Evolutionary conservation across 2,888 invertebrate genomes (phyloP), one percentile per base, ranked within the genome.

Genomic region (Cactoblastis cactorum): DNA sequence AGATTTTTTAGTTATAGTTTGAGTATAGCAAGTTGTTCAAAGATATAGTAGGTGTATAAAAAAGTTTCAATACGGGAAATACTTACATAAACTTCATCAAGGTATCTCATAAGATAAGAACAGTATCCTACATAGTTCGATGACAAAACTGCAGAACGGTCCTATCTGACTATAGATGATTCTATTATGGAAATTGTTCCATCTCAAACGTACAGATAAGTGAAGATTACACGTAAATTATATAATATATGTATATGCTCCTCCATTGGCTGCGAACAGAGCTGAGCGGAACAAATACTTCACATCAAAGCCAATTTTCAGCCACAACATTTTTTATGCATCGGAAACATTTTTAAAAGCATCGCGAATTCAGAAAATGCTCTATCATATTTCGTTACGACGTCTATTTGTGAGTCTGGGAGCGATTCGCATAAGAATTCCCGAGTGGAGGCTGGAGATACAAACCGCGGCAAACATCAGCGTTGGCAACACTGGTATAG

Each of bases 121-220:
- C 41, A 49, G 67, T 62, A 57, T 61, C 56, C 46, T 63, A 76
- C 74, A 74, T 79, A 81, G 78, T 80, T 79, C 61, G 69, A 74
- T 82, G 82, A 80, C 81, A 82, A 81, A 83, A 83, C 76, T 85
- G 80, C 80, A 79, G 63, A 70, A 63, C 67, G 67, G 74, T 76
- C 73, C 71, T 65, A 67, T 67, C 74, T 69, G 85, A 83, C 79
- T 87, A 80, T 69, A 83, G 74, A 87, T 82, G 67, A 76, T 69
- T 65, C 58, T 77, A 86, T 86, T 87, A 87, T 85, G 84, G 71
- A 76, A 85, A 87, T 84, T 35, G 54, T 62, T 56, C 63, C 58
- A 67, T 79, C 73, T 81, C 77, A 77, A 78, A 73, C 74, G 71
- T 70, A 74, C 63, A 79, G 82, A 85, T 85, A 84, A 83, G 79